Evolutionary conservation across 2,888 invertebrate species (phyloP).

Genomic region (Rhogogaster chlorosoma): DNA sequence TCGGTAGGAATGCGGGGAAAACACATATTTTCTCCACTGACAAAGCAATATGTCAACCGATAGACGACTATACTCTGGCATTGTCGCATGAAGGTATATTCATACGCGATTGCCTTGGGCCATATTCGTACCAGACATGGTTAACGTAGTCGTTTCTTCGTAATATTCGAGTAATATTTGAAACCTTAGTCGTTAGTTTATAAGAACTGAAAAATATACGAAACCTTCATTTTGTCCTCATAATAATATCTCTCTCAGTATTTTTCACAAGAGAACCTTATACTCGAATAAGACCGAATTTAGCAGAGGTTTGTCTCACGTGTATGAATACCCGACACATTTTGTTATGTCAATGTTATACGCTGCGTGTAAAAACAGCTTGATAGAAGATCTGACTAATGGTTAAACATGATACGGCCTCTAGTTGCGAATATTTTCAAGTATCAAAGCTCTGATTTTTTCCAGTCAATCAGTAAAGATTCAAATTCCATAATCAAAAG

Average conservation of each 20-base stretch:
- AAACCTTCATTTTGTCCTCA: not conserved
- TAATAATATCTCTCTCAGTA: not conserved
- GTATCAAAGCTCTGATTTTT: not conserved
- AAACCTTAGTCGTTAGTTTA: not conserved
- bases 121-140: slow-evolving; percentile 11
- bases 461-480: not conserved
- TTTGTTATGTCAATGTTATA: not conserved
- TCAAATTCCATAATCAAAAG: not conserved
- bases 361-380: not conserved
- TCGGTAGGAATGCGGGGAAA: not conserved
- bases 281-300: too few relatives aligned
- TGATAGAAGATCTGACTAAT: not conserved
- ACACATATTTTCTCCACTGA: not conserved
- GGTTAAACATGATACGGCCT: not conserved
- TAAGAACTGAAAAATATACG: not conserved
- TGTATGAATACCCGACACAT: not conserved
- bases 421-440: not conserved
- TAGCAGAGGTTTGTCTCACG: not conserved
- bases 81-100: not conserved
- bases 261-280: not conserved
- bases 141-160: not conserved
- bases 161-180: not conserved
- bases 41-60: not conserved
- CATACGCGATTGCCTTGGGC: slow-evolving; percentile 18
- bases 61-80: not conserved